phyloP scores from a whole-genome alignment of 2,113 vertebrate species.

The Andinoacara biseriatus region DNA sequence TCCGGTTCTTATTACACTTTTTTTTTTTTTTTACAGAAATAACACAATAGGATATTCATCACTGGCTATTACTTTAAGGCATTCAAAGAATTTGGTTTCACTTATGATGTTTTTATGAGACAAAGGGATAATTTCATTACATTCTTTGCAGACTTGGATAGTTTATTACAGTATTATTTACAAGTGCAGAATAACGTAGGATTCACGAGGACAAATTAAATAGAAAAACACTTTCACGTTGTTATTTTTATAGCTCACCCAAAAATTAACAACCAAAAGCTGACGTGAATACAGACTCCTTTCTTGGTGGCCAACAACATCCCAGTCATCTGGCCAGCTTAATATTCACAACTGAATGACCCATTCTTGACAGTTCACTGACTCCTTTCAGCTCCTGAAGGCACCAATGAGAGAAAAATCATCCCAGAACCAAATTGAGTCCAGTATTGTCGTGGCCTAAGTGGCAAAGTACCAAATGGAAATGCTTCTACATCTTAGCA shows the following conservation, averaged over 20 bases:
- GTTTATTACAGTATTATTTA: neutral
- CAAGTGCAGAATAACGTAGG: neutral
- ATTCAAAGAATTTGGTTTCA: neutral
- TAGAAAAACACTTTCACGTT: neutral
- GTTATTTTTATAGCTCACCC: neutral
- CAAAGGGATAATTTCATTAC: neutral
- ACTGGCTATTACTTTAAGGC: neutral
- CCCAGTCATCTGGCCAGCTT: constrained; percentile 59
- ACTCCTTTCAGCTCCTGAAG: constrained; percentile 68
- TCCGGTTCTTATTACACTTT: constrained; percentile 1
- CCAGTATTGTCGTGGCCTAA: constrained; percentile 39
- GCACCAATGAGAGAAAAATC: constrained; percentile 63
- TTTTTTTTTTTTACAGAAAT: neutral
- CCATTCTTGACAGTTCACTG: constrained; percentile 75
- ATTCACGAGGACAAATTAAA: neutral
- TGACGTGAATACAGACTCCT: constrained; percentile 1
- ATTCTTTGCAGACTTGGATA: neutral
- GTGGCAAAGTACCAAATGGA: constrained; percentile 48
- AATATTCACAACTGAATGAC: constrained; percentile 76
- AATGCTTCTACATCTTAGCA: constrained; percentile 56
- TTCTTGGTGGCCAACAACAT: constrained; percentile 37
- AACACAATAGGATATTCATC: neutral
- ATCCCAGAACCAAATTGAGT: constrained; percentile 41
- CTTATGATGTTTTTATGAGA: neutral
- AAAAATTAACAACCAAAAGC: neutral